Base-by-base conservation (phyloP, 1,140 invertebrate genomes). In the Scaptomyza hsui region DNA sequence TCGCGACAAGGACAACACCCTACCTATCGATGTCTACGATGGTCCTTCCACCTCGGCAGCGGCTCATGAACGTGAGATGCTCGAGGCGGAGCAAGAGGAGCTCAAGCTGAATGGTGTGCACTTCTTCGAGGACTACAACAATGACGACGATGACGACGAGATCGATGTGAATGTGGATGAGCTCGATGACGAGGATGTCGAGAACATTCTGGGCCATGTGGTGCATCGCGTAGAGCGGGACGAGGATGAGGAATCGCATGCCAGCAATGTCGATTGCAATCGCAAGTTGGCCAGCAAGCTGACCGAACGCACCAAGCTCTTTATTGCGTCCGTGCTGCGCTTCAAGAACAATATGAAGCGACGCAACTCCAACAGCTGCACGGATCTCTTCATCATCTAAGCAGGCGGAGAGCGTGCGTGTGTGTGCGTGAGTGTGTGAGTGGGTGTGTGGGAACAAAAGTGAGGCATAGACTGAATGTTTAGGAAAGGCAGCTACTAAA, bases 311-410 rank as follows among this genome's bases (percentile, higher is more conserved):
- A 91, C 90, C 24, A 90, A 89, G 59, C 60, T 79, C 3, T 90
- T 91, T 24, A 37, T 91, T 1, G 69, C 86, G 1, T 91, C 90
- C 13, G 83, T 91, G 47, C 26, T 91, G 51, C 83, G 89, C 41
- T 90, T 91, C 39, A 91, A 91, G 56, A 86, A 80, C 26, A 82
- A 82, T 51, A 78, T 91, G 47, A 89, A 78, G 42, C 65, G 90
- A 0, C 74, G 90, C 45, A 91, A 74, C 57, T 91, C 90, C 1
- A 88, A 75, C 26, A 90, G 83, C 60, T 91, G 90, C 74, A 91
- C 82, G 47, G 86, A 91, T 72, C 56, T 91, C 19, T 91, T 91
- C 52, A 89, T 90, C 57, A 91, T 91, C 69, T 91, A 86, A 88
- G 15, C 3, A 26, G 10, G 13, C 15, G 6, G n/a, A 2, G 9